These are phyloP conservation scores for Sylvilagus floridanus DNA, from an alignment of 2,797 vertebrate species.

Conservation along the genomic window DNA sequence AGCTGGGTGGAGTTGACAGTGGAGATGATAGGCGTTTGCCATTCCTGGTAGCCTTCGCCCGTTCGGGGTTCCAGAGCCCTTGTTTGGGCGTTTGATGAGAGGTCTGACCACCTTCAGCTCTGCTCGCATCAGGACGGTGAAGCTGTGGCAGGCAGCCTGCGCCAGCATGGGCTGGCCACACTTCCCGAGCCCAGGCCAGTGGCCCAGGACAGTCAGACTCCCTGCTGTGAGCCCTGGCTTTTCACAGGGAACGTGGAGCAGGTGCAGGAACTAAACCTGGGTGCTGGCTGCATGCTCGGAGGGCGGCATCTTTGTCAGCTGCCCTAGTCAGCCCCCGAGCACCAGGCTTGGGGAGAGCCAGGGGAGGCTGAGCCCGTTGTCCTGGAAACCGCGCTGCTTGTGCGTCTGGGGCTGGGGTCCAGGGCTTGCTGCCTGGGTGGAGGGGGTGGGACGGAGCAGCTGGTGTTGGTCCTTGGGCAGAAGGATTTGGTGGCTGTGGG, in stretches of 20 bases:
- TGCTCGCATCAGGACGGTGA: neutral
- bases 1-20: too few relatives aligned
- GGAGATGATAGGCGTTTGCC: neutral
- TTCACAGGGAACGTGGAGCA: neutral
- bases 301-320: conserved; percentile 21
- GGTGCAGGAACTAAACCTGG: neutral
- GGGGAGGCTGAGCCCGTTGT: neutral
- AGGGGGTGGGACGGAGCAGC: neutral
- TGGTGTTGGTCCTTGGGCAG: neutral
- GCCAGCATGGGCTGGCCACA: neutral
- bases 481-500: rapidly evolving
- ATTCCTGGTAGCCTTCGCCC: neutral
- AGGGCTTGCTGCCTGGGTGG: neutral
- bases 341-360: neutral
- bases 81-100: neutral
- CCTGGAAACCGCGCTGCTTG: neutral
- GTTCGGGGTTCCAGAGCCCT: neutral
- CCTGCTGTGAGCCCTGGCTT: neutral
- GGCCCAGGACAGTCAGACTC: neutral
- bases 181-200: neutral
- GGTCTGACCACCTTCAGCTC: neutral
- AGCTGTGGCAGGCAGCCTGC: neutral
- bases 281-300: neutral
- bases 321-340: rapidly evolving
- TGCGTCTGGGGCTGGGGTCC: neutral